A percentile compares a stretch with the other conserved stretches of the same genome.
Conservation (phyloP, 2,113 vertebrate genomes). For the Galeopterus variegatus region DNA sequence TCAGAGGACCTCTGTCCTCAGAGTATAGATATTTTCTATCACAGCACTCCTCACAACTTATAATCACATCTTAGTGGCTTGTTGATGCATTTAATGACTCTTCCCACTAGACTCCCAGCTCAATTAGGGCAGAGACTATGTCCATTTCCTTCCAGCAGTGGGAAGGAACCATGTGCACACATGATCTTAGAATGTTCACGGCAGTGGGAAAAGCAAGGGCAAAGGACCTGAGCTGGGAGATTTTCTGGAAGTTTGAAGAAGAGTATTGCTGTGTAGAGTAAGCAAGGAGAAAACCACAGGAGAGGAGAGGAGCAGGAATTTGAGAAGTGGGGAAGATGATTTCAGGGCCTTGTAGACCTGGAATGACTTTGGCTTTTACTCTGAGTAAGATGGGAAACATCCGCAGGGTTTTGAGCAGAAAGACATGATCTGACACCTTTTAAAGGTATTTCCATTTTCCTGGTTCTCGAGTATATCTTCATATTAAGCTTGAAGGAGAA, state of each 20-base stretch:
- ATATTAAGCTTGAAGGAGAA: neutral
- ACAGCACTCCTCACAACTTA: neutral
- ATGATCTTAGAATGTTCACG: too few species aligned
- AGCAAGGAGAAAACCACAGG: neutral
- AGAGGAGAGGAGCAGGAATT: neutral
- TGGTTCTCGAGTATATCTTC: neutral
- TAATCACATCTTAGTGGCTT: neutral
- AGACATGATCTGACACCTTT: conserved; percentile 4
- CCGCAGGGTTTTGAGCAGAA: neutral
- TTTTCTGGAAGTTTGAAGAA: neutral
- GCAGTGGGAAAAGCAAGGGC: neutral
- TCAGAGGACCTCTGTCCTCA: neutral
- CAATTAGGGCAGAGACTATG: neutral
- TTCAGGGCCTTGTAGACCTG: neutral
- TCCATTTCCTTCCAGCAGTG: neutral
- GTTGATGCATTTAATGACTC: neutral
- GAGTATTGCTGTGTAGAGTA: neutral
- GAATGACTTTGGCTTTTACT: neutral
- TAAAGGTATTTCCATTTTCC: neutral
- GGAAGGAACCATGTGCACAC: neutral
- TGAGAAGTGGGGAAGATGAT: neutral
- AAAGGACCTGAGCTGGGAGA: neutral
- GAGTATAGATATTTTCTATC: neutral
- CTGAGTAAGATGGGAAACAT: neutral
- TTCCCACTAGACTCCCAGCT: neutral